These are phyloP conservation scores for Coptodon rendalli DNA, from an alignment of 2,113 vertebrate species.

Conservation along the genomic window DNA sequence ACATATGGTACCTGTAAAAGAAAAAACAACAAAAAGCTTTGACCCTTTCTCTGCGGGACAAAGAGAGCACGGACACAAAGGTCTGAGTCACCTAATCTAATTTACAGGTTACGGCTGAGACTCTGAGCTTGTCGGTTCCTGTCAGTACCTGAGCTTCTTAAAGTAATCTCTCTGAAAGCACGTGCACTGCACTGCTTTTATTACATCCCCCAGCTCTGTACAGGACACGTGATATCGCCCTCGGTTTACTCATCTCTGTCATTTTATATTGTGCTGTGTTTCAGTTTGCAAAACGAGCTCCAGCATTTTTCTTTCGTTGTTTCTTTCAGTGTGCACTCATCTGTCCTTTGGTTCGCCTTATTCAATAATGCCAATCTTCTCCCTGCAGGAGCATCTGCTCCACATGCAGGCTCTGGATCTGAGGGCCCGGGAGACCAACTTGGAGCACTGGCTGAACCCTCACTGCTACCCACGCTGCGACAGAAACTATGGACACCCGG, in stretches of 20 bases:
- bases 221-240: background rate
- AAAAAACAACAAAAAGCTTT: background rate
- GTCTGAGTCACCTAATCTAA: background rate
- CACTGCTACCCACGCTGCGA: conserved; percentile 87
- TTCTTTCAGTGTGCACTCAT: background rate
- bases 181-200: accelerated
- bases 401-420: conserved; percentile 83
- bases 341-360: accelerated
- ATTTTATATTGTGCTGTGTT: background rate
- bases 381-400: conserved; percentile 80
- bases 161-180: background rate
- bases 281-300: background rate
- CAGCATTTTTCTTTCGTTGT: background rate
- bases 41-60: background rate
- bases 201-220: accelerated
- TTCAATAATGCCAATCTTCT: background rate
- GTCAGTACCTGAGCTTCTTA: background rate
- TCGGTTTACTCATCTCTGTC: conserved; percentile 1
- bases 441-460: conserved; percentile 90
- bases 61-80: background rate
- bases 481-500: conserved; percentile 79
- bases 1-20: background rate
- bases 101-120: background rate
- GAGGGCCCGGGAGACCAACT: conserved; percentile 82
- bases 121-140: background rate